Evolutionary conservation across 2,888 invertebrate genomes (phyloP).

Genomic region (Pecten maximus): DNA sequence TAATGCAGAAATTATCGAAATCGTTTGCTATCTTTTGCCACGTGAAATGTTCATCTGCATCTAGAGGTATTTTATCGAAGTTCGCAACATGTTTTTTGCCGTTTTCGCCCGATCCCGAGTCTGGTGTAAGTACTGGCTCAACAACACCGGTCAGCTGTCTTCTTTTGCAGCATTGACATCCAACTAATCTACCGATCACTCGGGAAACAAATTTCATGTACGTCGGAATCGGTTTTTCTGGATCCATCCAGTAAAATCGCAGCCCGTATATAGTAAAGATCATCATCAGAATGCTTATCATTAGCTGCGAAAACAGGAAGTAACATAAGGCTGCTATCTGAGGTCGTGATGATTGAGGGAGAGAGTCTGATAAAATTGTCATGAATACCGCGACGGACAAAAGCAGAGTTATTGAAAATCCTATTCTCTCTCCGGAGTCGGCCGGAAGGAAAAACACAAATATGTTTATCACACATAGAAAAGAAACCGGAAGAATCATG

Average conservation of each 20-base stretch:
- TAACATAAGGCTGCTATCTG: neutral
- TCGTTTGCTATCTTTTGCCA: neutral
- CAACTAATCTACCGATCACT: neutral
- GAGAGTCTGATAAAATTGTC: conserved; percentile 5
- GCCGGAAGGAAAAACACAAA: neutral
- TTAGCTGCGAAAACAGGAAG: neutral
- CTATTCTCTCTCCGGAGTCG: neutral
- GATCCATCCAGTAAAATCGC: neutral
- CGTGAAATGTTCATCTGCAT: neutral
- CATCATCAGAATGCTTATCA: neutral
- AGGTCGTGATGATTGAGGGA: neutral
- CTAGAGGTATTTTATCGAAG: neutral
- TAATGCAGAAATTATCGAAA: neutral
- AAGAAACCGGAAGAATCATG: neutral
- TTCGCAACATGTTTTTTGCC: neutral
- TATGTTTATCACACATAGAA: neutral
- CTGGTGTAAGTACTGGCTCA: neutral
- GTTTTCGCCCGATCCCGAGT: neutral
- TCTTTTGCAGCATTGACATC: neutral
- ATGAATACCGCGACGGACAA: neutral
- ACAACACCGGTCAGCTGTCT: neutral
- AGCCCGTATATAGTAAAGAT: neutral
- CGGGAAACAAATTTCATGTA: neutral
- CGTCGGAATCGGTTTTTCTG: neutral
- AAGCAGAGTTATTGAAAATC: neutral